Base-by-base conservation (phyloP, 1,140 invertebrate genomes). In the Bathynomus jamesi region DNA sequence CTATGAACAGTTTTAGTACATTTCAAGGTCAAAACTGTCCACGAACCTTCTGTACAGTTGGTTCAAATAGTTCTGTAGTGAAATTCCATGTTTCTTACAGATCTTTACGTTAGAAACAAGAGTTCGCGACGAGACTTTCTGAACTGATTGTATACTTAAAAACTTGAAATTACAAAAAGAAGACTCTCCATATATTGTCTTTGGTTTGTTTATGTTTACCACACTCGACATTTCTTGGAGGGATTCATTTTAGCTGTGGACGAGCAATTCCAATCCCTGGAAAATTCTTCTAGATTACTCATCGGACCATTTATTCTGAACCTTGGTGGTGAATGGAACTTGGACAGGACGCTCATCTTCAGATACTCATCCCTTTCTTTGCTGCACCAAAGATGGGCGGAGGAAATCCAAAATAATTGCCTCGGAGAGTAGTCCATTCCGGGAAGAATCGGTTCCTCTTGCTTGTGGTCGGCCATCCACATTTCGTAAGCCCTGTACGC, bases 231-330 rank as follows among this genome's bases (percentile, higher is more conserved):
- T 81, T 96, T 97, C 7, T 91, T 85, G 31, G 82, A 81, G 13
- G 95, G 94, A 83, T 98, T 97, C 94, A 98, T 96, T 72, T 86
- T 87, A 1, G 89, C 87, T 7, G 87, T 89, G 4, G 83, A 72
- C 4, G 87, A 85, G 81, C 96, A 98, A n/a, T 90, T 86, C 81
- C 95, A 98, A 68, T 91, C 90, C 61, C 88, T 82, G 0, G 93
- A 87, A 82, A 98, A 98, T 78, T 96, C 94, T 68, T 86, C 85
- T 65, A 95, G 85, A 82, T 98, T 98, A 1, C 90, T 91, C 29
- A 98, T 82, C 0, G 95, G 91, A 0, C 94, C 95, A 75, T 94
- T 91, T 0, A 98, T 94, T 69, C 95, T 83, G 76, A 87, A 91
- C 77, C 87, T 87, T 0, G 90, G 87, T 0, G 91, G 89, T 29